These are phyloP conservation scores for Zaprionus inermis DNA, from an alignment of 1,140 invertebrate genomes.

Conservation along the genomic window DNA sequence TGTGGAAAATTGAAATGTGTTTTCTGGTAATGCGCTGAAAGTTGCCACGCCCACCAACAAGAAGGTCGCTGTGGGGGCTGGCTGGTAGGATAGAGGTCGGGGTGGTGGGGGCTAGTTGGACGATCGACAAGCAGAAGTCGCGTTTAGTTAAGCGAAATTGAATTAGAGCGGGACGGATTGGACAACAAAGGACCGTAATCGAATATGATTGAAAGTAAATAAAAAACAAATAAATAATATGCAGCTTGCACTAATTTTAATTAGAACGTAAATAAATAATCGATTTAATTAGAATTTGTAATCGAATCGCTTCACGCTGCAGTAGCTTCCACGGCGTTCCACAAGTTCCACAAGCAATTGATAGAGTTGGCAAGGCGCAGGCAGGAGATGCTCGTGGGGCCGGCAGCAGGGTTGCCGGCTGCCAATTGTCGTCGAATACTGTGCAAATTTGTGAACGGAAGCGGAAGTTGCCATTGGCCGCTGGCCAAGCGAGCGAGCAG, in stretches of 20 bases:
- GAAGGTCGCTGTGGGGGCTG: too few species aligned
- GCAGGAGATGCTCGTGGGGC: too few species aligned
- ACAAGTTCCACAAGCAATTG: neutral
- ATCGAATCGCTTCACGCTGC: neutral
- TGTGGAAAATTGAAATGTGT: slow-evolving; percentile 79
- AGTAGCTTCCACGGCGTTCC: too few species aligned
- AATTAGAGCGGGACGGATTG: neutral
- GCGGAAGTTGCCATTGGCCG: slow-evolving; percentile 47
- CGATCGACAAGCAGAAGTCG: neutral
- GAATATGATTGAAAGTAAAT: too few species aligned
- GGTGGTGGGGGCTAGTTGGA: too few species aligned
- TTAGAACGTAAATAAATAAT: neutral
- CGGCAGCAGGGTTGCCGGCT: slow-evolving; percentile 18
- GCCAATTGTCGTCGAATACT: slow-evolving; percentile 51
- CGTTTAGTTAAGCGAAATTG: neutral
- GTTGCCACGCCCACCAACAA: slow-evolving; percentile 2
- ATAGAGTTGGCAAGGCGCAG: neutral
- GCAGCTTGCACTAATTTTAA: too few species aligned
- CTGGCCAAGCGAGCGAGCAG: slow-evolving; percentile 25
- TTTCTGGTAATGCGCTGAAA: slow-evolving; percentile 49
- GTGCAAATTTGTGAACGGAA: slow-evolving; percentile 54
- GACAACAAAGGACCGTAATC: too few species aligned
- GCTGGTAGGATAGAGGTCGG: too few species aligned
- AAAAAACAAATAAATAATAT: neutral
- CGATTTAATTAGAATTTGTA: neutral